Conservation (phyloP, 2,888 invertebrate species). For the Orthonychiurus folsomi region DNA sequence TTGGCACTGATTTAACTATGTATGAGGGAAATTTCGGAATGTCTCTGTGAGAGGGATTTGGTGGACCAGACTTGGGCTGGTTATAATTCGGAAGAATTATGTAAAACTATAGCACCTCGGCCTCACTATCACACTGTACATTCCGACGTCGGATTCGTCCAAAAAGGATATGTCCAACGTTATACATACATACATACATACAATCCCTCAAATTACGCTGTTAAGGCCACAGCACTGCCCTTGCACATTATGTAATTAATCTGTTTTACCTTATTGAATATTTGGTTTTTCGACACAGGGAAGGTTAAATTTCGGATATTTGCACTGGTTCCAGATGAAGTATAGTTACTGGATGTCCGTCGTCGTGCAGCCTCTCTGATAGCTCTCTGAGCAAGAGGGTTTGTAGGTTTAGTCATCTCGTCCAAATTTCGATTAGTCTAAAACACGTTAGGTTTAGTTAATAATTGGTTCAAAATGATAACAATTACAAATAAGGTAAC, state of each 20-base stretch:
- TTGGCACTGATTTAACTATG: too few relatives aligned
- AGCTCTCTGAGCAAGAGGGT: constrained; percentile 61
- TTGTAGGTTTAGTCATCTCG: constrained; percentile 61
- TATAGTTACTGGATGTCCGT: constrained; percentile 27
- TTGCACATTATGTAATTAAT: neutral
- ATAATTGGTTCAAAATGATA: neutral
- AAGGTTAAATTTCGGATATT: constrained; percentile 30
- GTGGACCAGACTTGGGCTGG: too few relatives aligned
- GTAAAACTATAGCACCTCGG: too few relatives aligned
- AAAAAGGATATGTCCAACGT: too few relatives aligned
- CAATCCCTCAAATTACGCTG: too few relatives aligned
- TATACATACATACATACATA: too few relatives aligned
- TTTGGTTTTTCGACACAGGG: constrained; percentile 25
- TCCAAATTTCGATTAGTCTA: constrained; percentile 54
- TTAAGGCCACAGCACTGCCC: neutral
- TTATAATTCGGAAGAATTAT: too few relatives aligned
- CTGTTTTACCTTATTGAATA: constrained; percentile 4
- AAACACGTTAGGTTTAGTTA: constrained; percentile 16
- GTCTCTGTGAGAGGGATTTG: too few relatives aligned
- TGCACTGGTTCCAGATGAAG: constrained; percentile 14
- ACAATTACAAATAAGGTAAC: too few relatives aligned
- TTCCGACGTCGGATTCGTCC: too few relatives aligned
- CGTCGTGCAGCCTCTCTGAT: constrained; percentile 47
- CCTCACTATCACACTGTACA: too few relatives aligned
- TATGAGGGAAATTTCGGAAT: too few relatives aligned